Base-by-base conservation (phyloP, 2,888 invertebrate species). In the Oasisia sp. region DNA sequence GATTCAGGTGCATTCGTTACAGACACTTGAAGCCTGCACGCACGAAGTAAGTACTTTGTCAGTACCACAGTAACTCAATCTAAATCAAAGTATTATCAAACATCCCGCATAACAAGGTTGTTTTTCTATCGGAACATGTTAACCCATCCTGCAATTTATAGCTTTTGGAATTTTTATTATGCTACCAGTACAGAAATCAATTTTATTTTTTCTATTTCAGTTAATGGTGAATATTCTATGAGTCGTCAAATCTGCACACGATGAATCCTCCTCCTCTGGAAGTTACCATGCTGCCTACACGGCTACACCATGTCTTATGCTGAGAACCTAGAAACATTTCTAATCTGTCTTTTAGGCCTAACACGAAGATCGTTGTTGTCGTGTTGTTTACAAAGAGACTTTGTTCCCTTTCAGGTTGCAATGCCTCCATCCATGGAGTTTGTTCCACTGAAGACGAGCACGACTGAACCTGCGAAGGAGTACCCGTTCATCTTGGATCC, bases 401-500 rank as follows among this genome's bases (percentile, higher is more conserved):
- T 50, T 89, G 50, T 91, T 44, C 44, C 5, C 74, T 94, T 94
- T 7, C 92, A 97, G 96, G 97, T 97, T 91, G 99, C 99, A 0
- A 97, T 98, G 92, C 99, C 99, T 90, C 98, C 98, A 0, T 98
- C 98, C 94, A 97, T 98, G 94, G 97, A 98, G 92, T 99, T 98
- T 96, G 97, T 97, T 56, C 97, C 97, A 12, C 97, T 97, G 92
- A 94, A 95, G 92, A 93, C 96, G 92, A 93, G 96, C n/a, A 93
- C 94, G 11, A 94, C 94, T 7, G 95, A 96, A 74, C 98, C 99
- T 0, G 98, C 98, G 0, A 99, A 99, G 96, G 98, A 98, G 93
- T 99, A 99, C 96, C 98, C 98, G 93, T 99, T 99, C 95, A 98
- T 98, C 92, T 97, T 99, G 93, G 99, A 99, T 97, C 98, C 99